Conservation (phyloP, 2,797 vertebrate genomes). For the Gymnoscopelus braueri region DNA sequence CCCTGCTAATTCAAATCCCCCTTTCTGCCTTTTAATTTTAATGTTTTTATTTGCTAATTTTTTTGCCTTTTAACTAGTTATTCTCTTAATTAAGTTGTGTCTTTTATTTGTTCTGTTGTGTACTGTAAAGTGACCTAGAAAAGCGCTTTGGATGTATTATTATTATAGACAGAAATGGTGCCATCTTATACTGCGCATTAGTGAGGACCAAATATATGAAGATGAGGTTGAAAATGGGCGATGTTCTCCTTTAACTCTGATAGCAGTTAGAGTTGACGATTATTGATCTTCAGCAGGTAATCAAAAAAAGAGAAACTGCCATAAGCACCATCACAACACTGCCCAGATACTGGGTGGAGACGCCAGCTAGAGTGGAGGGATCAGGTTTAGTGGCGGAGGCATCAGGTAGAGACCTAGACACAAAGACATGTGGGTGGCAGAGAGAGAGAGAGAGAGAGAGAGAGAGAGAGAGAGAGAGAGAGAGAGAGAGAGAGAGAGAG, state of each 20-base stretch:
- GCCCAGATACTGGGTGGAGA: slow-evolving; percentile 33
- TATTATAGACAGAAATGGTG: background rate
- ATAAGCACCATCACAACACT: slow-evolving; percentile 30
- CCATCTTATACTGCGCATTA: no score
- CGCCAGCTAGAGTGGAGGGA: background rate
- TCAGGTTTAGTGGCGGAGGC: background rate
- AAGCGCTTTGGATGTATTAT: background rate
- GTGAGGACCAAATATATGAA: no score
- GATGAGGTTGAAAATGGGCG: no score
- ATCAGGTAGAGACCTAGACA: background rate
- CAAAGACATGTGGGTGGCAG: slow-evolving; percentile 17
- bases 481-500: background rate
- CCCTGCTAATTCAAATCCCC: no score
- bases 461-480: background rate
- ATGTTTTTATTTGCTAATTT: no score
- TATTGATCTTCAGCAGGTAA: slow-evolving; percentile 13
- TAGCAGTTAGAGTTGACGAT: background rate
- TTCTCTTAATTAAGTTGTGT: no score
- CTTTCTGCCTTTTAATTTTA: no score
- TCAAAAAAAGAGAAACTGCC: slow-evolving; percentile 29
- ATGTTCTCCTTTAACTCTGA: background rate
- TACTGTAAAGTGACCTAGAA: background rate
- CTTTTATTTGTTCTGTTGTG: background rate
- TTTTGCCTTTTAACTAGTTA: no score
- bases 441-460: background rate